Conservation (phyloP, 2,113 vertebrate species). For the Lepisosteus oculatus region DNA sequence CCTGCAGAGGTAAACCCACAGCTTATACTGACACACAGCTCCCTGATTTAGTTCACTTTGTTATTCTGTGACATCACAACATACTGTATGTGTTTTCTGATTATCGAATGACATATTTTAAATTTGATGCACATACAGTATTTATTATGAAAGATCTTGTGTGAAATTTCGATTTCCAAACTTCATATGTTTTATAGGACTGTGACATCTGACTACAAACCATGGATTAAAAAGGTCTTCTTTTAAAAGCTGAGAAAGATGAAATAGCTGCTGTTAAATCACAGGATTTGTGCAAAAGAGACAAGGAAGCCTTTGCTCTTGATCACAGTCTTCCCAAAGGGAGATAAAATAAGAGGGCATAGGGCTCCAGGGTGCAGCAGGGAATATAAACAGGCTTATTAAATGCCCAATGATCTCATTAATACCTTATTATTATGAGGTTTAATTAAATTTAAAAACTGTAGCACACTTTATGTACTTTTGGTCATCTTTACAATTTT, state of each 20-base stretch:
- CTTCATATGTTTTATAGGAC: too few relatives aligned
- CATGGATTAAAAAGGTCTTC: conserved; percentile 14
- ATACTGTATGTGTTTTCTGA: conserved; percentile 1
- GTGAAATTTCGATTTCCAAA: too few relatives aligned
- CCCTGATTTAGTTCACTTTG: not conserved
- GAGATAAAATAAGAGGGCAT: conserved; percentile 10
- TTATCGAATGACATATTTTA: not conserved
- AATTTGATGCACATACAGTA: too few relatives aligned
- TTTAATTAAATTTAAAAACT: not conserved
- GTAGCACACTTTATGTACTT: not conserved
- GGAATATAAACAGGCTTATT: conserved; percentile 51
- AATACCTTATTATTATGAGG: conserved; percentile 24
- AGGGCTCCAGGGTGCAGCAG: conserved; percentile 34
- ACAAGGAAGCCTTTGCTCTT: conserved; percentile 42
- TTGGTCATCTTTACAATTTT: not conserved
- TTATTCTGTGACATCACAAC: not conserved
- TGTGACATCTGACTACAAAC: conserved; percentile 15
- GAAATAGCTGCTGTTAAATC: conserved; percentile 30
- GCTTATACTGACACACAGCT: not conserved
- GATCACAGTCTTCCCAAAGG: conserved; percentile 39
- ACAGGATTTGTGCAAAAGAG: conserved; percentile 20
- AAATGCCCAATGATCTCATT: conserved; percentile 37
- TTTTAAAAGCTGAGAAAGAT: conserved; percentile 33
- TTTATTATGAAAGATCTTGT: too few relatives aligned
- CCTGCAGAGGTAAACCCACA: conserved; percentile 54